phyloP scores from a whole-genome alignment of 2,888 invertebrate species.

The Epirrita christyi region DNA sequence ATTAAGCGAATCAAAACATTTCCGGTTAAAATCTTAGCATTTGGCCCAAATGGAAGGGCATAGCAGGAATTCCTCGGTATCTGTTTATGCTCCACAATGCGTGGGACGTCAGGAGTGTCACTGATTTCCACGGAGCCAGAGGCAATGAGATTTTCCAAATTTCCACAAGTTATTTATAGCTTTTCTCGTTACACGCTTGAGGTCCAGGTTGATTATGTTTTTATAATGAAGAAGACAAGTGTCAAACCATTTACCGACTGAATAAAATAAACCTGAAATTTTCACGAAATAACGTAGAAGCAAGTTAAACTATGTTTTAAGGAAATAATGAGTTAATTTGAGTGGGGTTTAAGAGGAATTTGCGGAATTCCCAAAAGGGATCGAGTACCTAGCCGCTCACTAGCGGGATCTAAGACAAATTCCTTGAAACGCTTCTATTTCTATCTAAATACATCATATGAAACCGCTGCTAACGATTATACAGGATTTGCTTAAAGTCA shows the following conservation, averaged over 20 bases:
- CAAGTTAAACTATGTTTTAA: conserved; percentile 50
- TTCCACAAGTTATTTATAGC: conserved; percentile 49
- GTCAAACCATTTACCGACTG: neutral
- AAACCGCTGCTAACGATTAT: conserved; percentile 29
- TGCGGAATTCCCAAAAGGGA: conserved; percentile 56
- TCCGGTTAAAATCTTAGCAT: conserved; percentile 12
- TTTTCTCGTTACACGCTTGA: conserved; percentile 36
- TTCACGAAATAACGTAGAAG: conserved; percentile 24
- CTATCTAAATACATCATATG: conserved; percentile 33
- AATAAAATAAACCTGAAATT: neutral
- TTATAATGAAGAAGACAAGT: neutral
- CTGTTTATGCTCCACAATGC: conserved; percentile 41
- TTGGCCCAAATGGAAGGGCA: conserved; percentile 26
- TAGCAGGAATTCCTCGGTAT: conserved; percentile 42
- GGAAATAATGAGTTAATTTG: conserved; percentile 67
- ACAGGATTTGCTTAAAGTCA: conserved; percentile 28
- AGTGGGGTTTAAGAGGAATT: conserved; percentile 56
- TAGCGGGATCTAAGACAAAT: conserved; percentile 54
- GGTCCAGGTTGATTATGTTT: conserved; percentile 36
- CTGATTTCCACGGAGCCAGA: conserved; percentile 51
- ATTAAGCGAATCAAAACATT: conserved; percentile 17
- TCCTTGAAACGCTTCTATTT: conserved; percentile 42
- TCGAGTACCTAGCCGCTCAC: conserved; percentile 55
- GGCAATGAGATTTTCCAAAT: conserved; percentile 52
- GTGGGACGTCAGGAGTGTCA: conserved; percentile 41